Evolutionary conservation across 2,797 vertebrate genomes (phyloP), one percentile per base, ranked within the genome.

Genomic region (Synaphobranchus kaupii): DNA sequence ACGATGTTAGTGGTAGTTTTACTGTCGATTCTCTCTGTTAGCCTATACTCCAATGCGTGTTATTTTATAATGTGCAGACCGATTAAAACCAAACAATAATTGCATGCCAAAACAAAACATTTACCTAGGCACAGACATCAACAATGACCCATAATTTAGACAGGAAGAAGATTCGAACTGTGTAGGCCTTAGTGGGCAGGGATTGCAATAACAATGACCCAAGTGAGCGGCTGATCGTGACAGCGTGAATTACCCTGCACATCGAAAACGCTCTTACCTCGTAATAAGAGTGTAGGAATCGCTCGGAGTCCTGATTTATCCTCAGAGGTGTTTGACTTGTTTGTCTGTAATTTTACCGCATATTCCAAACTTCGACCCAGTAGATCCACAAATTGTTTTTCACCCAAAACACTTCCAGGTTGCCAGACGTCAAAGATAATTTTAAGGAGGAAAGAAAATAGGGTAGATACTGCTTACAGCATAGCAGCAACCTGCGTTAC

Each of bases 361-460:
- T 84, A 76, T 87, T 87, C 86, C 86, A 84, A 84, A 82, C 22
- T 28, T 60, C 31, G 31, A 58, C 20, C 44, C 28, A 68, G 58
- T 84, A 88, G 76, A 68, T 85, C 87, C 76, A 84, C n/a, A 28
- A 56, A 81, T 71, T 84, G 63, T 47, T 90, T 90, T 87, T 87
- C 54, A 39, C 92, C 90, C 92, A 90, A 92, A 94, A 92, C 93
- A 93, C 94, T 93, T 92, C 92, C 93, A 94, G 90, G 91, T 92
- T 93, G 92, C 92, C 92, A 93, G 92, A 87, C 88, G 89, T 15
- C 89, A 90, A 91, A 89, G 88, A 91, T 89, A 84, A 50, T 91
- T 89, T 87, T 50, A 56, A 44, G n/a, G 39, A 78, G 34, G 54
- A n/a, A 60, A 47, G 88, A 90, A 91, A 93, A 89, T 88, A 89